Evolutionary conservation across 1,140 invertebrate genomes (phyloP), one percentile per base, ranked within the genome.

Genomic region (Arctopsyche grandis): DNA sequence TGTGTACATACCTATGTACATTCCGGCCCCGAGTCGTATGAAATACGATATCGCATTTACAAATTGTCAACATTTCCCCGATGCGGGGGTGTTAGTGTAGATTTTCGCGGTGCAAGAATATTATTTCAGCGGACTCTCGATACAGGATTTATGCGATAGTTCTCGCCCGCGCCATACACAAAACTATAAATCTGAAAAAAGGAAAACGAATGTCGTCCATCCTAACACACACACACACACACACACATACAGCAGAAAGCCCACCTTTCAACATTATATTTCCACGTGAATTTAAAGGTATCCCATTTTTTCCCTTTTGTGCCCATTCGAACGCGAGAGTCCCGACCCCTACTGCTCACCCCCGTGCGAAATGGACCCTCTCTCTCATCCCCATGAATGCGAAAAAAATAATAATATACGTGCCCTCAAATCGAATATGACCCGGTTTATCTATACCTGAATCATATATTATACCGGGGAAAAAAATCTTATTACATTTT

Each of bases 141-240:
- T 69, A 46, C 16, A 9, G 44, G 73, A 79, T 79, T 79, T 79
- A 79, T 79, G 26, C 60, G 58, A 43, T 43, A 75, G 63, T 79
- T 75, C 63, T 48, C 71, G 69, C 58, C 78, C 73, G n/a, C 9
- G 43, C 48, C 58, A 79, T 79, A 79, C 60, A 79, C 58, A 75
- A 76, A 75, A 75, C 78, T 79, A 79, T 79, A 79, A 79, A 79
- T 79, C 73, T 79, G 73, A 70, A 79, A 76, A 79, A 79, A 79
- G 78, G 74, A 79, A 76, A 79, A 79, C 73, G 78, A 79, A 79
- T 76, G 78, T 79, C 78, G 78, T 44, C 46, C 69, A n/a, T 26
- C 58, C 69, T 5, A 4, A 19, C 56, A 26, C 21, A 3, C 21
- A 12, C n/a, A 22, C 21, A 26, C 14, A 66, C 60, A 66, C 16